phyloP scores from a whole-genome alignment of 2,888 invertebrate species.

The Cosmia pyralina region DNA sequence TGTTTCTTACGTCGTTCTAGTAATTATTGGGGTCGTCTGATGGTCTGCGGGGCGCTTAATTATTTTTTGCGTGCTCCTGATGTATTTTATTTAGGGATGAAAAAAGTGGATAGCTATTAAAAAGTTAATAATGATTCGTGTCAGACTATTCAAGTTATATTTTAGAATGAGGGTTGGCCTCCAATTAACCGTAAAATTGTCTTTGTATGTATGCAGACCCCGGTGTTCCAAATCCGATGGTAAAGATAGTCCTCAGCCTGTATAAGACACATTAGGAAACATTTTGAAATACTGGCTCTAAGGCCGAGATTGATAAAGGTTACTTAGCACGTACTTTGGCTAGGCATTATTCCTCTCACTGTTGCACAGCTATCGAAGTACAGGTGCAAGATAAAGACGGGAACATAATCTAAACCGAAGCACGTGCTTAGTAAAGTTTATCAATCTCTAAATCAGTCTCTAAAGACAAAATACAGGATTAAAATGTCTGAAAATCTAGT shows the following conservation, averaged over 20 bases:
- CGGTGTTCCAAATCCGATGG: not conserved
- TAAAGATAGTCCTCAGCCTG: not conserved
- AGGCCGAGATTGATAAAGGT: not conserved
- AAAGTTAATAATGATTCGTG: conserved; percentile 22
- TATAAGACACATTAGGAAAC: too few relatives aligned
- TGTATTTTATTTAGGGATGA: conserved; percentile 21
- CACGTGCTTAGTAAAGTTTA: not conserved
- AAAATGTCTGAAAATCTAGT: not conserved
- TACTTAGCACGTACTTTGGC: not conserved
- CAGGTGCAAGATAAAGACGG: not conserved
- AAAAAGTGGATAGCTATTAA: conserved; percentile 28
- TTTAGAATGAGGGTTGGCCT: not conserved
- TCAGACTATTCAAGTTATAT: not conserved
- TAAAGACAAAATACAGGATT: not conserved
- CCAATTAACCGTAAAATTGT: not conserved
- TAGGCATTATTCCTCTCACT: not conserved
- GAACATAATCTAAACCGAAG: not conserved
- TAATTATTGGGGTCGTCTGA: conserved; percentile 56
- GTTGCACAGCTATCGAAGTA: not conserved
- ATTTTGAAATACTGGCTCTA: not conserved
- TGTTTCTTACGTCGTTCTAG: conserved; percentile 23
- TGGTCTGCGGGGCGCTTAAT: conserved; percentile 35
- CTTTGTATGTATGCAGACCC: not conserved
- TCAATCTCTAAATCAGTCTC: not conserved
- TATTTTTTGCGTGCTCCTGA: conserved; percentile 30